These are phyloP conservation scores for Prionailurus viverrinus DNA, from an alignment of 2,113 vertebrate genomes.

Conservation along the genomic window DNA sequence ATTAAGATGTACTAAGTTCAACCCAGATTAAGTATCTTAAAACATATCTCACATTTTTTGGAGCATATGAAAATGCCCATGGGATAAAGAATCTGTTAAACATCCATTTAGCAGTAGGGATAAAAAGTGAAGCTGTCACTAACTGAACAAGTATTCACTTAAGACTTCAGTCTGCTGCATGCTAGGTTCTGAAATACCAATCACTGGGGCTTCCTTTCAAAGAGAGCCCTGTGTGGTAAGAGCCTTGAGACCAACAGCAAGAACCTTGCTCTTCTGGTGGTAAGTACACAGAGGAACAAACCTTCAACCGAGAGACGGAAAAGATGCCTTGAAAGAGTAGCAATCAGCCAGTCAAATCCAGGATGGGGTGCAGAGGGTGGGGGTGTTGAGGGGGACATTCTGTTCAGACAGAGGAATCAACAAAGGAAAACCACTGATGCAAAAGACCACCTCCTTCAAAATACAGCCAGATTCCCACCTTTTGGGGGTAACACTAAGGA, in stretches of 20 bases:
- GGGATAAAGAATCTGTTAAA: neutral
- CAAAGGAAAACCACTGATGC: neutral
- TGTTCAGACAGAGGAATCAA: neutral
- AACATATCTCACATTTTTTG: neutral
- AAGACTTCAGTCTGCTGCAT: neutral
- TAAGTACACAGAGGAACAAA: neutral
- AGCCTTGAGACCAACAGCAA: neutral
- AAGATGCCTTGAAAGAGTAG: neutral
- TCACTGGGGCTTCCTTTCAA: neutral
- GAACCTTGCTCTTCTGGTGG: neutral
- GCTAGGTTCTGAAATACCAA: neutral
- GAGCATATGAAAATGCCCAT: neutral
- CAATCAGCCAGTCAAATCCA: too few relatives aligned
- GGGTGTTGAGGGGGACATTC: too few relatives aligned
- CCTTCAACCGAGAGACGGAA: neutral
- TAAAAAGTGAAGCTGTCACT: neutral
- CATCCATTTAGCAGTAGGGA: neutral
- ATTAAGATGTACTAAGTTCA: neutral
- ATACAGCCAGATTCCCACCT: neutral
- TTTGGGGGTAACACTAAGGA: neutral
- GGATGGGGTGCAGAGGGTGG: rapidly evolving
- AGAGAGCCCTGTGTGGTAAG: neutral
- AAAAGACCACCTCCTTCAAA: neutral
- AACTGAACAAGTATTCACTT: neutral
- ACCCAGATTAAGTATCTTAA: neutral